These are phyloP conservation scores for Trachemys scripta DNA, from an alignment of 2,113 vertebrate species.

Conservation along the genomic window DNA sequence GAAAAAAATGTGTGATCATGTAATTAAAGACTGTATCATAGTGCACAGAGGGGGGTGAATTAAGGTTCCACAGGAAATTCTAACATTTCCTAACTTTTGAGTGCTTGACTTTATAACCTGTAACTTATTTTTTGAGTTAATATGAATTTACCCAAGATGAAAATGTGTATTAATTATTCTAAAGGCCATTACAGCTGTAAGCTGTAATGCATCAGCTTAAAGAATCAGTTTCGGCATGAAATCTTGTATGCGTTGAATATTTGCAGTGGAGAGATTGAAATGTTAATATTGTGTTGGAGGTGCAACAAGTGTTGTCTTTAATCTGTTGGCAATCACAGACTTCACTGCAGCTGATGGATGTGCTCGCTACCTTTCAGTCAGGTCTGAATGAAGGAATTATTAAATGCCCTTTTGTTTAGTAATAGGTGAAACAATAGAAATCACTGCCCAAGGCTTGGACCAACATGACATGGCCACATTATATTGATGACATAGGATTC, in stretches of 20 bases:
- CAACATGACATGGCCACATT: accelerated
- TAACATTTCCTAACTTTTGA: not conserved
- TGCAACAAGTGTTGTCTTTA: not conserved
- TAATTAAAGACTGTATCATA: not conserved
- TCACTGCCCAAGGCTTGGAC: not conserved
- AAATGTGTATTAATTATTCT: not conserved
- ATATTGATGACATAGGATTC: not conserved
- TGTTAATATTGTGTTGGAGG: not conserved
- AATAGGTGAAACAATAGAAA: not conserved
- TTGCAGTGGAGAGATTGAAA: not conserved
- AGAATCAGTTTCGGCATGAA: not conserved
- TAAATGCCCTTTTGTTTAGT: not conserved
- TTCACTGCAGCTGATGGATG: not conserved
- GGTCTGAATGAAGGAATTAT: not conserved
- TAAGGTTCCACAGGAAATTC: not conserved
- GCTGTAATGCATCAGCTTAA: not conserved
- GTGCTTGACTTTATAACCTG: not conserved
- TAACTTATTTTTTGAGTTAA: not conserved
- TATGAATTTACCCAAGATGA: not conserved
- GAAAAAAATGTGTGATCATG: not conserved
- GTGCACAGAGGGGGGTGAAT: not conserved
- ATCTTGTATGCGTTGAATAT: not conserved
- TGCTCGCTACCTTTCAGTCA: not conserved
- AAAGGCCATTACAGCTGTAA: not conserved
- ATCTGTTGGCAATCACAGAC: not conserved